These are phyloP conservation scores for Cyprinodon diabolis DNA, from an alignment of 2,797 vertebrate genomes.

Conservation along the genomic window DNA sequence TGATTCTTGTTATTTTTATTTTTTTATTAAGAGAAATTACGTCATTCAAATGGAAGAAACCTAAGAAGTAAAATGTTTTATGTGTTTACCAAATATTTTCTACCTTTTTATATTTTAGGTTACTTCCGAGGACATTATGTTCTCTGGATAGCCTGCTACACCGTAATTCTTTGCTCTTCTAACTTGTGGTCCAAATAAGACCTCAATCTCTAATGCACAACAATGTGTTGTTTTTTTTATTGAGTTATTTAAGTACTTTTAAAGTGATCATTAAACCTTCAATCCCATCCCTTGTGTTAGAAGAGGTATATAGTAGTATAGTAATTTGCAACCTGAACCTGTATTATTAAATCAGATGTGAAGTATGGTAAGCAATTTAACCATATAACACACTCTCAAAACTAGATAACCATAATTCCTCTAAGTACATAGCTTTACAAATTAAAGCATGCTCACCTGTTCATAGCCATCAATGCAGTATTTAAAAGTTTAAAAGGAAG, in stretches of 20 bases:
- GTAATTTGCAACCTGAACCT: neutral
- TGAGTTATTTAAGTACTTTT: neutral
- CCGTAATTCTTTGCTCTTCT: neutral
- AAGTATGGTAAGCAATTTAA: neutral
- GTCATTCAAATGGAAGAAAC: neutral
- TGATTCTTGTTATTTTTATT: neutral
- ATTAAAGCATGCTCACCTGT: neutral
- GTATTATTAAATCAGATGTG: slow-evolving; percentile 3
- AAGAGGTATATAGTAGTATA: too few relatives aligned
- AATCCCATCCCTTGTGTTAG: neutral
- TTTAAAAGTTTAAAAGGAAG: too few relatives aligned
- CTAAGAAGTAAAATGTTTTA: neutral
- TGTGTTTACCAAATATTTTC: neutral
- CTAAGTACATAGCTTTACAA: neutral
- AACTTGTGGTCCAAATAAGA: neutral
- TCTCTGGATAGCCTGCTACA: neutral
- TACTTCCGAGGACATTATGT: neutral
- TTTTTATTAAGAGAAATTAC: too few relatives aligned
- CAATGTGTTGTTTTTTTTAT: neutral
- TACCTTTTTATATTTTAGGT: neutral
- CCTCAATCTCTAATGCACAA: neutral
- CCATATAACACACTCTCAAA: neutral
- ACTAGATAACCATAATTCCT: neutral
- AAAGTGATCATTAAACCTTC: neutral
- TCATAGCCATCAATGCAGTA: neutral